Evolutionary conservation across 2,113 vertebrate species (phyloP), one percentile per base, ranked within the genome.

Genomic region (Prolemur simus): DNA sequence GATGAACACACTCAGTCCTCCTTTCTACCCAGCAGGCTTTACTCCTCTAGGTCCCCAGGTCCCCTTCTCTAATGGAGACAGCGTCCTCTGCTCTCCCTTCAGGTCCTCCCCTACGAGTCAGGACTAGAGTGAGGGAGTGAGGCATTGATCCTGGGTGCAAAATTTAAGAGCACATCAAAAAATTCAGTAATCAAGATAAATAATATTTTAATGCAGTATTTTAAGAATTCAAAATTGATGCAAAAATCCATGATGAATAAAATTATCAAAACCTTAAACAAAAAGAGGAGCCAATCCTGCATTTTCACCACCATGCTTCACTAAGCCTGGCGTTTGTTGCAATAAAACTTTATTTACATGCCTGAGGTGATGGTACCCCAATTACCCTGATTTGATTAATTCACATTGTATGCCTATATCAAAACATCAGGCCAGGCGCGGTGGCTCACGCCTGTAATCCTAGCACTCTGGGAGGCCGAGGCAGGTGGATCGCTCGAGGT

Each of bases 121-220:
- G 37, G 27, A 74, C 45, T 56, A 66, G 39, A 60, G 47, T 80
- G 39, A 85, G 9, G 15, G 63, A 76, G 17, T 1, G 25, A 83
- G 60, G 54, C 13, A 47, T 32, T 49, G 39, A 3, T 58, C 52
- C 34, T 91, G 69, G 15, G 42, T 47, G 11, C 34, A 87, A 83
- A 77, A 93, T 63, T 37, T 81, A 52, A 77, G 27, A 54, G 32
- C 58, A 29, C 0, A 1, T 1, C 34, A 49, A 73, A 88, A 94
- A 27, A 69, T 56, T 64, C 39, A 60, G n/a, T 84, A 58, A 69
- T 87, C 60, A 52, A 92, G 42, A 84, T 54, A 63, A 91, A 78
- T 47, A 92, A 74, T 86, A 86, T 89, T 81, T 92, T 78, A 60
- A 69, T 78, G 45, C 29, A 91, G 20, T 64, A 37, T 91, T 96